Evolutionary conservation across 2,797 vertebrate species (phyloP).

Genomic region (Channallabes apus): DNA sequence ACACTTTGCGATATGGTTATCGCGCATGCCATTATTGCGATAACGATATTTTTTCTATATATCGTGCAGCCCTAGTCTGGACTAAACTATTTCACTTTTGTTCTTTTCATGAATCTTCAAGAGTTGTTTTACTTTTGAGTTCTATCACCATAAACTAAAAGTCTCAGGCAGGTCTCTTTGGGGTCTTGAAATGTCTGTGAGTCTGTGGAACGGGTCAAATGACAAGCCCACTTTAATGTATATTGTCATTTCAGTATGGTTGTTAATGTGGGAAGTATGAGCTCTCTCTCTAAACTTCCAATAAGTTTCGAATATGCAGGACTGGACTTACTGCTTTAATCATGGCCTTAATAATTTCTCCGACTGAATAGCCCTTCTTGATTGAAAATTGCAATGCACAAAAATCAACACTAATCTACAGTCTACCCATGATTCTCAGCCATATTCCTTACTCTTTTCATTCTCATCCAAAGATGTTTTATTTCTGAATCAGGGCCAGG

Average conservation of each 20-base stretch:
- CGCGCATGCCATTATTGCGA: no score
- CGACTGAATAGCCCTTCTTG: slow-evolving; percentile 12
- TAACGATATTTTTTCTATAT: no score
- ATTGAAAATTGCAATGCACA: background rate
- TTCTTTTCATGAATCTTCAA: background rate
- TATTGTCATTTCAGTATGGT: slow-evolving; percentile 31
- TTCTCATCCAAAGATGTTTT: no score
- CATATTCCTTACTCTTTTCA: no score
- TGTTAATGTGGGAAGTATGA: slow-evolving; percentile 22
- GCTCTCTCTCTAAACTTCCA: slow-evolving; percentile 38
- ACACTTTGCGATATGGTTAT: no score
- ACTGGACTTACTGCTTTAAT: slow-evolving; percentile 42
- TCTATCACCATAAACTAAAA: background rate
- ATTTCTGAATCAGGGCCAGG: no score
- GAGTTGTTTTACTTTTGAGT: background rate
- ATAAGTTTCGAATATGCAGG: slow-evolving; percentile 8
- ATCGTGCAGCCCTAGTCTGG: no score
- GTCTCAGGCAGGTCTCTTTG: slow-evolving; percentile 17
- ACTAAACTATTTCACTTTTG: background rate
- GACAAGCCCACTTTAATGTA: slow-evolving; percentile 33
- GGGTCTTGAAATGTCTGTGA: background rate
- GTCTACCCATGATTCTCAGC: no score
- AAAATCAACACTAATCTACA: no score
- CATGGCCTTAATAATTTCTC: slow-evolving; percentile 42
- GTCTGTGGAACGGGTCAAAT: background rate